Evolutionary conservation across 2,113 vertebrate genomes (phyloP), one percentile per base, ranked within the genome.

Genomic region (Stictonetta naevosa): DNA sequence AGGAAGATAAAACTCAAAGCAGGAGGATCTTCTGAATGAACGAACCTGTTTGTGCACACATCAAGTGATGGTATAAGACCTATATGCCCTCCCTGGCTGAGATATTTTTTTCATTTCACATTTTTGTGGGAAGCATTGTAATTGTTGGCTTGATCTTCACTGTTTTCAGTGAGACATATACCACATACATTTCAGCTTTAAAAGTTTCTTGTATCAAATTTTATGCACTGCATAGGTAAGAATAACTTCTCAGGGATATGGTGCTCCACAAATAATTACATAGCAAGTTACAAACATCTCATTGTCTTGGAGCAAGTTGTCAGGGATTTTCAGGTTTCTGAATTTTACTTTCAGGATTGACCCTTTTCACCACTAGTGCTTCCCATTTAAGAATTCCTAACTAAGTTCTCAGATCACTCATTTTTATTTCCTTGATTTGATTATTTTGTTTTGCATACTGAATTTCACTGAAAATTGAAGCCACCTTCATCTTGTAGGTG

Each of bases 321-420:
- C 29, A 71, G 83, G 4, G 38, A 13, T 10, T 71, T 83, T 87
- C 40, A 55, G 13, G 16, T 13, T 13, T 12, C 31, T 74, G 60
- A 67, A 50, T 78, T 87, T 31, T 71, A 31, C 71, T 94, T 95
- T 78, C 13, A 58, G 23, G 74, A 50, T 20, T 90, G 29, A 66
- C 21, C 38, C 16, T 68, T 3, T 55, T 64, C 53, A 59, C 25
- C 25, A 23, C 14, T 25, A 2, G 11, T 53, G 28, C n/a, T 62
- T 72, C 55, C 31, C 16, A 38, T 76, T 75, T 31, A 87, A 74
- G 69, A 74, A 75, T 34, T 85, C 31, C 52, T 63, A 68, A 82
- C 6, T 48, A n/a, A 67, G 38, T 71, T 86, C 42, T 79, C 28
- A 78, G n/a, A n/a, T 53, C 7, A 60, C 33, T 88, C 9, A 6